Base-by-base conservation (phyloP, 2,797 vertebrate genomes). In the Hephaestus fuliginosus region DNA sequence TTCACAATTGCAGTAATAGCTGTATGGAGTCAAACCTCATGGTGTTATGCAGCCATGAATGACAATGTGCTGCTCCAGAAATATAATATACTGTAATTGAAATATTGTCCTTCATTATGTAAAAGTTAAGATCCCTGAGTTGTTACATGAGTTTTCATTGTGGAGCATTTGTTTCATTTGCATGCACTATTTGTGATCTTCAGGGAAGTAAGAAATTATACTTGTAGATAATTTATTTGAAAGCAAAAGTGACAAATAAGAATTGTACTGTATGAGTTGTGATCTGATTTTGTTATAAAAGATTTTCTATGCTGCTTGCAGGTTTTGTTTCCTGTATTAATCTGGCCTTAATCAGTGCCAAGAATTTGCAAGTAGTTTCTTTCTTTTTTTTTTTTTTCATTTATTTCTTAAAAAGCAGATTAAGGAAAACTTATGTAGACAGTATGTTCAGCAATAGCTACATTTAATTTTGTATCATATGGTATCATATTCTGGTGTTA, bases 151-250 rank as follows among this genome's bases (percentile, higher is more conserved):
- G 8, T 81, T 55, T 82, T 82, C 5, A 52, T 64, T 52, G 10
- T 61, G 52, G 52, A 87, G 41, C 62, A 71, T 66, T 66, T 60
- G 28, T 80, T 80, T 88, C 17, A 55, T 66, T 83, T 89, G 89
- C 87, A 90, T 92, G 84, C 69, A 75, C 33, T 83, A 58, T 60
- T 61, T 89, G 58, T 87, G 70, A 79, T 83, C 51, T 82, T 93
- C 83, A 91, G 89, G 90, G 89, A 90, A 72, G 77, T 62, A 18
- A 81, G 8, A 73, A 71, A 43, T 5, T 1, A 68, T 71, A 66
- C 4, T 83, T 76, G 52, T 74, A 65, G 20, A 60, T 72, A 57
- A 75, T 55, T 70, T 28, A 76, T 82, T 57, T 46, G n/a, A 46
- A 63, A 48, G 56, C 75, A 64, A 62, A 79, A 48, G 2, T 55